Percentiles rank a stretch among this genome's conserved stretches.
These are phyloP conservation scores for Prunella himalayana DNA, from an alignment of 2,113 vertebrate species.

Conservation along the genomic window DNA sequence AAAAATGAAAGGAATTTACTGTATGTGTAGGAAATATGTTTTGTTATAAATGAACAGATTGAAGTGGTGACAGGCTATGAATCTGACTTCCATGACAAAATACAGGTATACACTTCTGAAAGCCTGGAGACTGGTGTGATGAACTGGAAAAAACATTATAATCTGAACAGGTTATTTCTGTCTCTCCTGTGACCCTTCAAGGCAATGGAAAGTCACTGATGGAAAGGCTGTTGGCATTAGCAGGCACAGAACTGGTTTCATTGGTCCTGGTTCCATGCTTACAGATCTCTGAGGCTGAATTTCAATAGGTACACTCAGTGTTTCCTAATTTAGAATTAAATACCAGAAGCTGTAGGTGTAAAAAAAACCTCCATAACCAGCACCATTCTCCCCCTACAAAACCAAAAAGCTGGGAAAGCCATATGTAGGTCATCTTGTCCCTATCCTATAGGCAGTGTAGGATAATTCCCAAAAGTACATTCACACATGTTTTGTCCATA, in stretches of 20 bases:
- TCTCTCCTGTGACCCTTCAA: conserved; percentile 15
- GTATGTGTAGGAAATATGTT: background rate
- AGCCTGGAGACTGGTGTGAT: background rate
- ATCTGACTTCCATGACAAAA: background rate
- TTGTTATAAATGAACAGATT: background rate
- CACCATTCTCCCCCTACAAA: background rate
- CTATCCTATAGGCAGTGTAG: background rate
- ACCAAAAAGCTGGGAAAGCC: background rate
- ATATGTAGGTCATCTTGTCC: background rate
- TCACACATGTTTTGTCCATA: conserved; percentile 49
- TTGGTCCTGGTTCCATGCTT: background rate
- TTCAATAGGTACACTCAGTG: background rate
- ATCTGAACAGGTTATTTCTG: background rate
- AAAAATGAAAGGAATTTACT: conserved; percentile 32
- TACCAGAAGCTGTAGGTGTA: background rate
- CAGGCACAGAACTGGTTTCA: background rate
- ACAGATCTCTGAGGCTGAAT: background rate
- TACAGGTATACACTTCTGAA: background rate
- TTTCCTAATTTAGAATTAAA: background rate
- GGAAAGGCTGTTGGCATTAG: conserved; percentile 32
- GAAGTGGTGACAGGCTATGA: background rate
- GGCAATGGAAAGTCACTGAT: conserved; percentile 23
- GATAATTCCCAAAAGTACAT: background rate
- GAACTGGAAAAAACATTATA: conserved; percentile 48
- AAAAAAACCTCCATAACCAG: background rate